phyloP scores from a whole-genome alignment of 2,113 vertebrate species.

The Tragelaphus scriptus region DNA sequence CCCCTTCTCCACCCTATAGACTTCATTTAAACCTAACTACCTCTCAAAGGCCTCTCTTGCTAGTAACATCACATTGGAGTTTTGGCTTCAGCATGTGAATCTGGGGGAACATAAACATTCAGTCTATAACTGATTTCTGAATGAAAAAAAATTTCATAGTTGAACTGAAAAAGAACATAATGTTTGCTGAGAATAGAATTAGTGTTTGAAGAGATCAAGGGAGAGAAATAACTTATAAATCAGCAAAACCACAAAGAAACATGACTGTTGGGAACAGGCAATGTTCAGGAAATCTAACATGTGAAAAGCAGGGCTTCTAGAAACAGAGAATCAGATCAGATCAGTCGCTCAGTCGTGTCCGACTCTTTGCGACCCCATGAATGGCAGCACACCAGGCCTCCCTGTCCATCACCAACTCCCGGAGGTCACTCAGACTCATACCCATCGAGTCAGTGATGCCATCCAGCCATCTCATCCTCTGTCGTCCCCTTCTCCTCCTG shows the following conservation, averaged over 20 bases:
- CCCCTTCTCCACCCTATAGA: not conserved
- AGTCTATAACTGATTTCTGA: not conserved
- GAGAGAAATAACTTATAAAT: not conserved
- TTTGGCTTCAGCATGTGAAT: not conserved
- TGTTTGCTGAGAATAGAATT: not conserved
- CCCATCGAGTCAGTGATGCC: too few relatives aligned
- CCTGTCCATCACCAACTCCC: too few relatives aligned
- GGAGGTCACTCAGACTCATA: too few relatives aligned
- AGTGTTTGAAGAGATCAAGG: not conserved
- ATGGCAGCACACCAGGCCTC: too few relatives aligned
- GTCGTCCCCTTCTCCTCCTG: too few relatives aligned
- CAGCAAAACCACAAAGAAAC: not conserved
- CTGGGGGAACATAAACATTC: not conserved
- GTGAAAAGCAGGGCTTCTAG: not conserved
- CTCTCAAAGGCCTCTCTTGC: not conserved
- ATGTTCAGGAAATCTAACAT: not conserved
- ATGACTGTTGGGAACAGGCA: not conserved
- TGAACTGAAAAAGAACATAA: not conserved
- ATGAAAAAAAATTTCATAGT: not conserved
- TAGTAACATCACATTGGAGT: not conserved
- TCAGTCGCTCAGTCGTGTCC: too few relatives aligned
- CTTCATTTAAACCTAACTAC: not conserved
- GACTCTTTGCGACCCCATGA: too few relatives aligned
- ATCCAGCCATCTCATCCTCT: too few relatives aligned
- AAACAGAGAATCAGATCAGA: too few relatives aligned